Conservation (phyloP, 1,140 invertebrate species). For the Archivesica marissinica region DNA sequence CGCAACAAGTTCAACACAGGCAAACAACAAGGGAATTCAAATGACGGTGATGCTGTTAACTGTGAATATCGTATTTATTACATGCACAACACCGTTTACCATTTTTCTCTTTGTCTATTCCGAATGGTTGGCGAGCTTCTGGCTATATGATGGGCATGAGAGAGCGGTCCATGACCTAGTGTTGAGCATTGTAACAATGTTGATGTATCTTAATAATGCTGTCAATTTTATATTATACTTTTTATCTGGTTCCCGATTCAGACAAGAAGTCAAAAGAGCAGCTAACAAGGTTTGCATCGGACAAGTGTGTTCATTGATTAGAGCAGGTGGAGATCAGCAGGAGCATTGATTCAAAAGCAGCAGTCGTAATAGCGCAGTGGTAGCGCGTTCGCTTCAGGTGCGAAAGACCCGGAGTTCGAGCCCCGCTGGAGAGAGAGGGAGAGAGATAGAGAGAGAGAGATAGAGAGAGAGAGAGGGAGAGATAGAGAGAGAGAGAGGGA, state of each 20-base stretch:
- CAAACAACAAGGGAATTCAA: neutral
- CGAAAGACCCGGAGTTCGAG: no score
- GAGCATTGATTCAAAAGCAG: no score
- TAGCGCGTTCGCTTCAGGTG: no score
- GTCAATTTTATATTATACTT: conserved; percentile 53
- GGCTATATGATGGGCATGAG: neutral
- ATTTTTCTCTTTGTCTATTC: conserved; percentile 36
- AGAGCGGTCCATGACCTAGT: neutral
- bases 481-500: no score
- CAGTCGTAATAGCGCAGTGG: no score
- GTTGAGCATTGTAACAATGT: conserved; percentile 50
- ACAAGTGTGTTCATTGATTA: no score
- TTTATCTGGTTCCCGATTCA: conserved; percentile 44
- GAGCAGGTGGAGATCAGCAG: no score
- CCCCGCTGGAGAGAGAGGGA: no score
- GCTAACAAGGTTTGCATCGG: no score
- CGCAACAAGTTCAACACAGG: neutral
- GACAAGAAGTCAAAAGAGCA: conserved; percentile 47
- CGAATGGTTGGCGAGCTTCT: neutral
- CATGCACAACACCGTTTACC: conserved; percentile 47
- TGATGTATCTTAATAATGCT: conserved; percentile 56
- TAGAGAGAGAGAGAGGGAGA: no score
- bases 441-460: no score
- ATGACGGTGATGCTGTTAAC: conserved; percentile 13
- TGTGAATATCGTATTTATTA: conserved; percentile 45